Base-by-base conservation (phyloP, 2,888 invertebrate genomes). In the Xestia ashworthii region DNA sequence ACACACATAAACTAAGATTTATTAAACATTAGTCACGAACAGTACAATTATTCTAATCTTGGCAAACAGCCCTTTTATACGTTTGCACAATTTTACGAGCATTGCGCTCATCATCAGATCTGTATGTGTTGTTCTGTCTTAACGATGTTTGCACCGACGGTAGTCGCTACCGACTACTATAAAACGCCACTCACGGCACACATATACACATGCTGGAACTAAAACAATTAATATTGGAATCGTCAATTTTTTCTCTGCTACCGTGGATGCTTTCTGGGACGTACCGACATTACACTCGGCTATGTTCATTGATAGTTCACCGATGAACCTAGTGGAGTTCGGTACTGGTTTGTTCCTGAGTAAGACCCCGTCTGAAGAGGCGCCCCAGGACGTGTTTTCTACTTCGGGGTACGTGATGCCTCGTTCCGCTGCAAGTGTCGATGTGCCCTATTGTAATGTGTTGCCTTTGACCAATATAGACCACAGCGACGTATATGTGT, bases 241-340 rank as follows among this genome's bases (percentile, higher is more conserved):
- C 92, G 93, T 93, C 92, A 94, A 94, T 95, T 96, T 95, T 95
- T 93, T 93, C 92, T 93, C 81, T 95, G 96, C 96, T 95, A 94
- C 95, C 96, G 92, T 95, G 96, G 96, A 96, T 95, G 94, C 95
- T 94, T 92, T 93, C 95, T 92, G 94, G 94, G 90, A 93, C 89
- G 88, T 91, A 91, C 91, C 89, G 87, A 87, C 77, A 65, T 72
- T 70, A 72, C 46, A 81, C 91, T 89, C 92, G 91, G 87, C 94
- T 93, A 84, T 90, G 91, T 94, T 93, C 92, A 93, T 93, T 94
- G 93, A 90, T 95, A 98, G 98, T 97, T 99, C 99, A 93, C 99
- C 99, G 93, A 98, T 99, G 97, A 98, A 98, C 97, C 98, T 99
- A 97, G 99, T 99, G 96, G 99, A 99, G 97, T 98, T 99, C 97